These are phyloP conservation scores for Capromys pilorides DNA, from an alignment of 2,797 vertebrate genomes.

Conservation along the genomic window DNA sequence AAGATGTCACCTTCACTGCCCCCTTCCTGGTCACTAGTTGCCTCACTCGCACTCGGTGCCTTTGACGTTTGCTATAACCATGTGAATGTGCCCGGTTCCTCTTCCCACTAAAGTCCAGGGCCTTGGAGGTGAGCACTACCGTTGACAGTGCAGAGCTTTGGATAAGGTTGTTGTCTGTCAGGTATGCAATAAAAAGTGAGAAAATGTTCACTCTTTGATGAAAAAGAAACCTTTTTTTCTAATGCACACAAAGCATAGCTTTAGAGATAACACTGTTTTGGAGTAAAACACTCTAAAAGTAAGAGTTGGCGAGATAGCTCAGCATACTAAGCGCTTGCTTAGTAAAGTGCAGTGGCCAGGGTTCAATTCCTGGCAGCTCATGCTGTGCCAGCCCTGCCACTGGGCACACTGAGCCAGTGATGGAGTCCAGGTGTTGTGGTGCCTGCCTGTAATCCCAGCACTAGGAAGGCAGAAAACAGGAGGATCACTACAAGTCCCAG, in stretches of 20 bases:
- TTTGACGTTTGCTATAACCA: not conserved
- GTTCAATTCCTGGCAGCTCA: no score
- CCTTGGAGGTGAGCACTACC: not conserved
- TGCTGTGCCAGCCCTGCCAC: no score
- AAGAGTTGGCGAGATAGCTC: no score
- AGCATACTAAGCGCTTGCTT: no score
- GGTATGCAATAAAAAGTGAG: not conserved
- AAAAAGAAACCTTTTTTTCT: constrained; percentile 4
- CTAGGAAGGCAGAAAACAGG: no score
- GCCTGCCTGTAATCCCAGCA: no score
- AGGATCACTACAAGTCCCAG: no score
- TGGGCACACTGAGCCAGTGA: no score
- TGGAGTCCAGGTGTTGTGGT: no score
- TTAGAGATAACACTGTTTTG: not conserved
- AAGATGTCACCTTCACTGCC: not conserved
- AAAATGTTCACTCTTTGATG: not conserved
- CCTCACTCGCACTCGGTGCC: not conserved
- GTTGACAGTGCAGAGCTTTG: not conserved
- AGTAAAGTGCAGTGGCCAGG: no score
- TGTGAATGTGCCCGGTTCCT: not conserved
- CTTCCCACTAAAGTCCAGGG: not conserved
- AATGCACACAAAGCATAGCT: not conserved
- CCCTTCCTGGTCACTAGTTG: not conserved
- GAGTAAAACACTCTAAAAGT: not conserved
- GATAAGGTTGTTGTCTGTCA: not conserved